Evolutionary conservation across 2,888 invertebrate genomes (phyloP).

Genomic region (Diabrotica balteata): DNA sequence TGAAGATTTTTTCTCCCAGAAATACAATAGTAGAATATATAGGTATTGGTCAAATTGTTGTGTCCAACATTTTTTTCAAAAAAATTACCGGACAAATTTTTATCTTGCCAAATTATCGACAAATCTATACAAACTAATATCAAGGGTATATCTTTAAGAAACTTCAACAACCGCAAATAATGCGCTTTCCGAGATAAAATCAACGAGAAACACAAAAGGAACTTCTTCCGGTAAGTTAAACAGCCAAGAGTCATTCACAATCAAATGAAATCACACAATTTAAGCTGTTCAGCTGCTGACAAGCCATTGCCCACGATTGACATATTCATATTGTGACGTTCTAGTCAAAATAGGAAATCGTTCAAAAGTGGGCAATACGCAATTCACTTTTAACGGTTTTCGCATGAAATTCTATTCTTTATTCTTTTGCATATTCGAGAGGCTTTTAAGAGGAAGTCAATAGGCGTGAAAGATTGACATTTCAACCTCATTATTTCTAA

Average conservation of each 20-base stretch:
- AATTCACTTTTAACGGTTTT: constrained; percentile 39
- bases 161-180: constrained; percentile 32
- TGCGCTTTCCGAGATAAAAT: constrained; percentile 40
- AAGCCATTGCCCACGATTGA: constrained; percentile 39
- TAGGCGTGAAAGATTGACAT: constrained; percentile 54
- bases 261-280: constrained; percentile 32
- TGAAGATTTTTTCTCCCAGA: too few species aligned
- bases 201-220: constrained; percentile 35
- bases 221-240: constrained; percentile 40
- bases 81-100: background rate
- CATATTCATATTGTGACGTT: constrained; percentile 51
- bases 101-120: constrained; percentile 7
- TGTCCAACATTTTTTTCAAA: background rate
- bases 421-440: constrained; percentile 37
- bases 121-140: constrained; percentile 10
- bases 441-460: constrained; percentile 49
- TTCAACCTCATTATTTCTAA: constrained; percentile 47
- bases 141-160: constrained; percentile 7
- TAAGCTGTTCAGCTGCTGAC: constrained; percentile 34
- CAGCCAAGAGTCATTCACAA: constrained; percentile 37
- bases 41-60: background rate
- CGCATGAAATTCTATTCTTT: constrained; percentile 33
- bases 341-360: constrained; percentile 50
- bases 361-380: constrained; percentile 39
- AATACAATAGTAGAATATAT: too few species aligned